These are phyloP conservation scores for Ispidina picta DNA, from an alignment of 2,797 vertebrate species.

Conservation along the genomic window DNA sequence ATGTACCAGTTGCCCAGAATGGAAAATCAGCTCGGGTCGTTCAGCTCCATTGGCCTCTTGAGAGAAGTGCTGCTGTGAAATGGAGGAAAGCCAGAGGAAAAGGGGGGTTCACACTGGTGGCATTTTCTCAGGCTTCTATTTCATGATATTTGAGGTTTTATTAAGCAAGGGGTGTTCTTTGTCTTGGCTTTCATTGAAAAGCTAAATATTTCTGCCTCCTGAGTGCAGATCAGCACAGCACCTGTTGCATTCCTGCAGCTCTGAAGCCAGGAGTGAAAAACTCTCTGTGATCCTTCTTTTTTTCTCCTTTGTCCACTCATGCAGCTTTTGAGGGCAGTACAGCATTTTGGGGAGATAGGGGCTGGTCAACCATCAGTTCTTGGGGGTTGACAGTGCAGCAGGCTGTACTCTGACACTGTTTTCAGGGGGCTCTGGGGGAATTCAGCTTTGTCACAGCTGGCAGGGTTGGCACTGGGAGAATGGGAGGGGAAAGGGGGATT, in stretches of 20 bases:
- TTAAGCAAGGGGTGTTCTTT: background rate
- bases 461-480: background rate
- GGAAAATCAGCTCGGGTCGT: background rate
- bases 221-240: background rate
- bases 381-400: rapidly evolving
- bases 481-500: background rate
- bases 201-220: background rate
- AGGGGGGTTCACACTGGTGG: background rate
- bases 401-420: background rate
- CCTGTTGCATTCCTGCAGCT: background rate
- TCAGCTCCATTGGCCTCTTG: background rate
- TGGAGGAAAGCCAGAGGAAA: background rate
- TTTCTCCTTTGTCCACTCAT: background rate
- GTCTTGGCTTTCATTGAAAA: background rate
- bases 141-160: background rate
- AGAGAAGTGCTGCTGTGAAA: background rate
- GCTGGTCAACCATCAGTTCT: background rate
- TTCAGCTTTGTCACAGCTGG: background rate
- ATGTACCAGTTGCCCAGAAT: background rate
- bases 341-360: background rate
- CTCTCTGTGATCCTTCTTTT: too few species aligned
- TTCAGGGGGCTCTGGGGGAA: background rate
- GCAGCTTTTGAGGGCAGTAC: background rate
- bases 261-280: background rate
- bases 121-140: background rate